These are phyloP conservation scores for Catharus fuscescens DNA, from an alignment of 2,113 vertebrate genomes.

Conservation along the genomic window DNA sequence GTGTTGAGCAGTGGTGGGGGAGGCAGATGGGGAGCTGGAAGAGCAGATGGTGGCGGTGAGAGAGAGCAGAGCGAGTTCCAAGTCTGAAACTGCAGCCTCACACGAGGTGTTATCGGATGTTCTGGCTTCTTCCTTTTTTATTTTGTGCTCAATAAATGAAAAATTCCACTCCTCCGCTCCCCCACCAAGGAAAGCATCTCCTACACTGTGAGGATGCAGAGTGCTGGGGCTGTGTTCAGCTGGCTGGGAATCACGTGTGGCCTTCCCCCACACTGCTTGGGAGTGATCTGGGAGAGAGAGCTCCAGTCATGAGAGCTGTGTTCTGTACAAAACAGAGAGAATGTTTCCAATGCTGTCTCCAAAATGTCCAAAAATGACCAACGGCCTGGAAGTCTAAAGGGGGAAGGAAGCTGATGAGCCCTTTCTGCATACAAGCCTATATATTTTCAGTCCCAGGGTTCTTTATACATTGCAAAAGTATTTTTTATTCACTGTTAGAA, in stretches of 20 bases:
- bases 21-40: conserved; percentile 44
- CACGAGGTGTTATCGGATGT: not conserved
- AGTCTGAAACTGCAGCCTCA: not conserved
- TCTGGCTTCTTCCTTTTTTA: not conserved
- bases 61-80: not conserved
- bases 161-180: not conserved
- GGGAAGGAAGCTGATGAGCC: not conserved
- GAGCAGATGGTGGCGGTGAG: conserved; percentile 34
- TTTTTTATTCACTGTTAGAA: not conserved
- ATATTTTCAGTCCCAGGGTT: not conserved
- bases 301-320: fast-evolving
- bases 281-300: not conserved
- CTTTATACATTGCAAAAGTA: not conserved
- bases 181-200: not conserved
- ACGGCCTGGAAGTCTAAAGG: not conserved
- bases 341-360: not conserved
- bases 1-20: not conserved
- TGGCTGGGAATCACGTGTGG: fast-evolving
- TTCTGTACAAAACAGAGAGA: not conserved
- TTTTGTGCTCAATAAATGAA: not conserved
- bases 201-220: fast-evolving
- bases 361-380: not conserved
- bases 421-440: fast-evolving
- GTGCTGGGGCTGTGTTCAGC: not conserved
- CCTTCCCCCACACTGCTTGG: not conserved